These are phyloP conservation scores for Tapera naevia DNA, from an alignment of 2,797 vertebrate genomes.

Conservation along the genomic window DNA sequence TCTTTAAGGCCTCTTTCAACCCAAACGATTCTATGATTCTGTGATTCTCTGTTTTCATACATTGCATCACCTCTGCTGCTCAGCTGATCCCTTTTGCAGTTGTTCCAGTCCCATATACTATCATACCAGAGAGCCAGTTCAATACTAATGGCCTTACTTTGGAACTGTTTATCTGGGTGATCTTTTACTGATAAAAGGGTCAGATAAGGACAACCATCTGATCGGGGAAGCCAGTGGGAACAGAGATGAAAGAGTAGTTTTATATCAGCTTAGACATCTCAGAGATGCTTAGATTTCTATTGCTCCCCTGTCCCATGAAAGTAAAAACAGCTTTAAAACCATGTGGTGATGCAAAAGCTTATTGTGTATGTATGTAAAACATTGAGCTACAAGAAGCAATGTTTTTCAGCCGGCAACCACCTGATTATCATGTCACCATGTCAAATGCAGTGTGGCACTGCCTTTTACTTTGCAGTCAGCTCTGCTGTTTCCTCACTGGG, in stretches of 20 bases:
- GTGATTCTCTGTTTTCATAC: background rate
- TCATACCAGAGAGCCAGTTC: background rate
- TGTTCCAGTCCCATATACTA: background rate
- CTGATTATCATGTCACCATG: accelerated
- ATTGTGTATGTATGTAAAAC: background rate
- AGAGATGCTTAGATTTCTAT: background rate
- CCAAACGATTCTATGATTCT: no score
- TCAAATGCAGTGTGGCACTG: background rate
- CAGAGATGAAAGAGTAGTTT: background rate
- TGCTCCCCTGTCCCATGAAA: background rate
- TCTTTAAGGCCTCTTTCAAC: no score
- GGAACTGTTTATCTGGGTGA: background rate
- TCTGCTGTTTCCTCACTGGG: accelerated
- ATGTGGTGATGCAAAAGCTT: background rate
- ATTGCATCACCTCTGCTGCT: background rate
- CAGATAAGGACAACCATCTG: background rate
- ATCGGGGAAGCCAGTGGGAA: accelerated
- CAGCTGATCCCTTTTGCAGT: background rate
- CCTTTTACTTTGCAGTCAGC: background rate
- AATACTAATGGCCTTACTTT: background rate
- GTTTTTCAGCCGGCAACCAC: background rate
- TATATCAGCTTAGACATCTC: background rate
- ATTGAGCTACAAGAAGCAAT: accelerated
- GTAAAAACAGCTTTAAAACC: background rate
- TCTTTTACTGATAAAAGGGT: background rate